Evolutionary conservation across 2,797 vertebrate genomes (phyloP).

Genomic region (Rhadinocentrus ornatus): DNA sequence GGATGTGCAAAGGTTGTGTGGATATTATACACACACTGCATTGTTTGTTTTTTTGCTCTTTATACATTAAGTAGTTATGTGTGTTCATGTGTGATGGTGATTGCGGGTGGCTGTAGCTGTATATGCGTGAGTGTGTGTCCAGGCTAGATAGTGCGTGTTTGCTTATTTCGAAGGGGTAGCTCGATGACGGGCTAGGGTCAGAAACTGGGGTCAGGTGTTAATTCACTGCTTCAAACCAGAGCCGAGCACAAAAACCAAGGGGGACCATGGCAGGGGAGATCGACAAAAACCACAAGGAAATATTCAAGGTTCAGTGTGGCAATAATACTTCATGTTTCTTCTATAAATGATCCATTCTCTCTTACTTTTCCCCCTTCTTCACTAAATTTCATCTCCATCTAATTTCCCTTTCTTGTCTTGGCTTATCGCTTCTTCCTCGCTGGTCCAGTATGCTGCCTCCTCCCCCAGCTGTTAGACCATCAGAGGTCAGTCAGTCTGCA

Average conservation of each 20-base stretch:
- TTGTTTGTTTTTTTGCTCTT: constrained; percentile 53
- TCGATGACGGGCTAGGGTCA: constrained; percentile 70
- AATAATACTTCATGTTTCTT: constrained; percentile 20
- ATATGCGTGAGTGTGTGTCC: constrained; percentile 50
- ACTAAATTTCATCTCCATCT: constrained; percentile 48
- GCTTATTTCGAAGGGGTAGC: constrained; percentile 74
- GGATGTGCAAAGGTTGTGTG: constrained; percentile 63
- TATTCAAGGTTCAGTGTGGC: constrained; percentile 46
- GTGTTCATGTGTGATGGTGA: constrained; percentile 41
- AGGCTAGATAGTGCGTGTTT: constrained; percentile 71
- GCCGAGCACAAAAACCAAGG: constrained; percentile 57
- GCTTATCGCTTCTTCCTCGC: constrained; percentile 29
- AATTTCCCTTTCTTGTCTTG: constrained; percentile 30
- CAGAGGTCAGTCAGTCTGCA: constrained; percentile 80
- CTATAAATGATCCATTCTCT: constrained; percentile 23
- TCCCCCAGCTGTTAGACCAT: constrained; percentile 76
- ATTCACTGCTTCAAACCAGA: constrained; percentile 78
- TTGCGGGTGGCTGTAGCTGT: constrained; percentile 17
- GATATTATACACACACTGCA: constrained; percentile 23
- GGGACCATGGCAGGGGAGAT: constrained; percentile 24
- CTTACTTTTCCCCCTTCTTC: constrained; percentile 29
- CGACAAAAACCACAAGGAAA: constrained; percentile 51
- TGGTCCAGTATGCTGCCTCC: constrained; percentile 49
- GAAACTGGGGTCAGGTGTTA: constrained; percentile 78
- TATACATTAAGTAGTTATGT: constrained; percentile 50